These are phyloP conservation scores for Meriones psammophilus DNA, from an alignment of 2,797 vertebrate genomes.

Conservation along the genomic window DNA sequence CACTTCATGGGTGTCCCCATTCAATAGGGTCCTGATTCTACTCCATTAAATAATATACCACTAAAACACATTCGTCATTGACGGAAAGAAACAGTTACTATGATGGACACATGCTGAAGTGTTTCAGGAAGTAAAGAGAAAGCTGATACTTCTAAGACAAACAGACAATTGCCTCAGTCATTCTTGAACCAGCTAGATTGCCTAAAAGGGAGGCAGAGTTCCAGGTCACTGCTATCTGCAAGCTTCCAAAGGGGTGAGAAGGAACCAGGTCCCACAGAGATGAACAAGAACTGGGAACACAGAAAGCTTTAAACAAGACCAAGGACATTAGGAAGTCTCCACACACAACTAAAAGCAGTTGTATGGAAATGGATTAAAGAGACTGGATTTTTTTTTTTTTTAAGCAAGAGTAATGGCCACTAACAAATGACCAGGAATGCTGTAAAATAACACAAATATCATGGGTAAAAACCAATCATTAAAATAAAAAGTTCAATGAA, in stretches of 20 bases:
- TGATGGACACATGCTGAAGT: neutral
- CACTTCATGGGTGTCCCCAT: neutral
- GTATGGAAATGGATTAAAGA: neutral
- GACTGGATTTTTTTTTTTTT: neutral
- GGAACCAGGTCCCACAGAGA: neutral
- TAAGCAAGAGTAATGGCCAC: neutral
- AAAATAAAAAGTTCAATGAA: neutral
- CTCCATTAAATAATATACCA: neutral
- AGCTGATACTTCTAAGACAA: neutral
- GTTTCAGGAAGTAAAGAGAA: conserved; percentile 17
- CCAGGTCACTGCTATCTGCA: neutral
- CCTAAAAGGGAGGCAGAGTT: neutral
- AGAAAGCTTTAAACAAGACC: neutral
- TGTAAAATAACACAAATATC: neutral
- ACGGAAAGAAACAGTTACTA: neutral
- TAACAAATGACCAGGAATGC: neutral
- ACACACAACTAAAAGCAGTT: neutral
- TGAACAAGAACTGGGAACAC: neutral
- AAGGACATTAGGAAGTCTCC: neutral
- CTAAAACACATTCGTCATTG: neutral
- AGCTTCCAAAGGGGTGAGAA: neutral
- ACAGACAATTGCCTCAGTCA: neutral
- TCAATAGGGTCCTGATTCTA: neutral
- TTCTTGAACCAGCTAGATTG: neutral
- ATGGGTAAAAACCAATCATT: neutral